phyloP scores from a whole-genome alignment of 2,113 vertebrate species.

The Puffinus mauretanicus region DNA sequence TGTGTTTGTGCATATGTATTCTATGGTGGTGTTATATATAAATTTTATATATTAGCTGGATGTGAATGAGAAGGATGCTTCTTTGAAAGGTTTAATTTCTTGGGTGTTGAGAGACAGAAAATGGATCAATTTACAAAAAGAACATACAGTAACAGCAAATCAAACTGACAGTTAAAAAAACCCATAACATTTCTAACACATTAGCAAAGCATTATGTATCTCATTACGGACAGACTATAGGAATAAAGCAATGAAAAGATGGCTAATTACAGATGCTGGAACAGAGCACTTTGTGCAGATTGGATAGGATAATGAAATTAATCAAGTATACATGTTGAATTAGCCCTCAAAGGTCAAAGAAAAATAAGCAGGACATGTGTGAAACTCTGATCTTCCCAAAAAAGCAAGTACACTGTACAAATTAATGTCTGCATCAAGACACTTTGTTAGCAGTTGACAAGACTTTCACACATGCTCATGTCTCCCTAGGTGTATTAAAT shows the following conservation, averaged over 20 bases:
- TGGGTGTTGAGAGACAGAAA: conserved; percentile 1
- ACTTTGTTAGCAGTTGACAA: conserved; percentile 52
- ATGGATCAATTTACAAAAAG: background rate
- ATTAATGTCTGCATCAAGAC: conserved; percentile 29
- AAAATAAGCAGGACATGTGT: conserved; percentile 38
- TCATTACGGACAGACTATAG: background rate
- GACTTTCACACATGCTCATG: conserved; percentile 46
- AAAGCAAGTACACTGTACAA: conserved; percentile 17
- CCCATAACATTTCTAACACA: conserved; percentile 19
- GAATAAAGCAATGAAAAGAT: background rate
- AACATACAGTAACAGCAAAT: conserved; percentile 23
- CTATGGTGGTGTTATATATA: background rate
- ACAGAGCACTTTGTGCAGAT: conserved; percentile 6
- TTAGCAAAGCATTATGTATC: conserved; percentile 31
- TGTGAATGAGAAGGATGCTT: background rate
- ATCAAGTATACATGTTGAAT: conserved; percentile 22
- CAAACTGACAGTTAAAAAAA: conserved; percentile 3
- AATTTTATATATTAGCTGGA: background rate
- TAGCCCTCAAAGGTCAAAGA: conserved; percentile 31
- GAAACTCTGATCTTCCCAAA: background rate
- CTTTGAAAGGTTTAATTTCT: conserved; percentile 19
- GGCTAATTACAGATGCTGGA: conserved; percentile 15
- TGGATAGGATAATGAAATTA: conserved; percentile 37
- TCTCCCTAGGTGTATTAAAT: conserved; percentile 39
- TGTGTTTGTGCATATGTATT: background rate